Evolutionary conservation across 2,888 invertebrate species (phyloP).

Genomic region (Xiphydria camelus): DNA sequence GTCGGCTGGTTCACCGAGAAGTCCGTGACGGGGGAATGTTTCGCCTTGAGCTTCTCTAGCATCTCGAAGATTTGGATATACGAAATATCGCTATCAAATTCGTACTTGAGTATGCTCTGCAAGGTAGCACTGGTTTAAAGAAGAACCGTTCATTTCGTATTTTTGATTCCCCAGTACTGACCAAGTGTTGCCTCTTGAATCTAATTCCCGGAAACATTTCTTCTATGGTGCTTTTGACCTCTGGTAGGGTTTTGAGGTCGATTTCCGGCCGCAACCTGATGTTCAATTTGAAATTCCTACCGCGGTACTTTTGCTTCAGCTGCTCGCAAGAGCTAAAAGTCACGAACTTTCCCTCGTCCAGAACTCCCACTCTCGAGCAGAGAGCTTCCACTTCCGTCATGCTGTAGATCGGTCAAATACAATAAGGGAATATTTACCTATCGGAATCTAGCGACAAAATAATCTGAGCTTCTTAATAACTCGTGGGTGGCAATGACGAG

Average conservation of each 20-base stretch:
- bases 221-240: constrained; percentile 18
- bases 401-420: constrained; percentile 11
- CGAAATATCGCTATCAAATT: constrained; percentile 18
- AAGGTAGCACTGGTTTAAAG: background rate
- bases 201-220: constrained; percentile 17
- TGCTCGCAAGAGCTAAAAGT: constrained; percentile 23
- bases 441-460: too few species aligned
- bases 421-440: too few species aligned
- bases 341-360: constrained; percentile 23
- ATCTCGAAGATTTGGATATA: constrained; percentile 16
- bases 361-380: constrained; percentile 26
- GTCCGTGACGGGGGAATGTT: constrained; percentile 20
- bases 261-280: constrained; percentile 17
- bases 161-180: constrained; percentile 5
- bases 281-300: constrained; percentile 19
- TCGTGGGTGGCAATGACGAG: constrained; percentile 26
- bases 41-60: constrained; percentile 19
- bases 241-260: constrained; percentile 10
- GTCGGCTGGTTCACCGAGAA: constrained; percentile 27
- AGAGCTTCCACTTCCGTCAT: constrained; percentile 27
- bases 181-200: constrained; percentile 22
- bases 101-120: constrained; percentile 24
- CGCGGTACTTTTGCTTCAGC: constrained; percentile 21
- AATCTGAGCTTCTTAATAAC: constrained; percentile 9
- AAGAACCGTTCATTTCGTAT: background rate